Evolutionary conservation across 2,888 invertebrate genomes (phyloP).

Genomic region (Azorinus chamasolen): DNA sequence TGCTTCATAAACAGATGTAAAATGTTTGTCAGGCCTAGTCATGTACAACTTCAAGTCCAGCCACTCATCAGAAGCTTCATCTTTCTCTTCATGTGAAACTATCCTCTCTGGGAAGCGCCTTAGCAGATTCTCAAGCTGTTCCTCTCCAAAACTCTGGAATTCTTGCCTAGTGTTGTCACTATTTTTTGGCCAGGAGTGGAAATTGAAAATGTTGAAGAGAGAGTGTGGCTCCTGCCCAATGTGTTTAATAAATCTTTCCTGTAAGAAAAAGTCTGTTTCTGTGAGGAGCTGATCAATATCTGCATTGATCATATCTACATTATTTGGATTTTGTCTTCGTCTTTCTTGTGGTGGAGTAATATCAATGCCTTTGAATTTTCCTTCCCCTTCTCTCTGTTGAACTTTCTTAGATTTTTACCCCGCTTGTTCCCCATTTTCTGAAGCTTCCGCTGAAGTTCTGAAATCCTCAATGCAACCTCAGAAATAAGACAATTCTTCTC

Average conservation of each 20-base stretch:
- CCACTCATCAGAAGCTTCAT: neutral
- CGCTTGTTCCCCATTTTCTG: slow-evolving; percentile 15
- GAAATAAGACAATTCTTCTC: neutral
- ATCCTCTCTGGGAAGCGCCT: too few relatives aligned
- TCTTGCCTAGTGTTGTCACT: slow-evolving; percentile 1
- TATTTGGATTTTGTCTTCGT: neutral
- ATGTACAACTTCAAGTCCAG: neutral
- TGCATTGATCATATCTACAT: neutral
- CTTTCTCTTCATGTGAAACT: slow-evolving; percentile 1
- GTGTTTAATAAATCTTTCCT: slow-evolving; percentile 36
- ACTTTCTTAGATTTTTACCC: slow-evolving; percentile 14
- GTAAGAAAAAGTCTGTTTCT: slow-evolving; percentile 16
- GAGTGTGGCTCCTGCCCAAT: slow-evolving; percentile 27
- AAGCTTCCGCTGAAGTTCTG: slow-evolving; percentile 13
- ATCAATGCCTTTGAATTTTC: slow-evolving; percentile 10
- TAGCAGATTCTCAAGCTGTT: slow-evolving; percentile 23
- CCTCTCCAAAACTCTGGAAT: slow-evolving; percentile 27
- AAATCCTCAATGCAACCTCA: too few relatives aligned
- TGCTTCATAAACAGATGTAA: neutral
- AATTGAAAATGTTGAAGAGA: slow-evolving; percentile 28
- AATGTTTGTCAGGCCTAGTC: neutral
- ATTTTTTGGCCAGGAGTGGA: slow-evolving; percentile 21
- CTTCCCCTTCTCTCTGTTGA: neutral
- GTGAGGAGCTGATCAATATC: slow-evolving; percentile 13
- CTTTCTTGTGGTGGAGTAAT: neutral